A percentile compares a stretch with the other conserved stretches of the same genome.
Evolutionary conservation across 1,140 invertebrate genomes (phyloP).

Genomic region (Armadillidium nasatum): DNA sequence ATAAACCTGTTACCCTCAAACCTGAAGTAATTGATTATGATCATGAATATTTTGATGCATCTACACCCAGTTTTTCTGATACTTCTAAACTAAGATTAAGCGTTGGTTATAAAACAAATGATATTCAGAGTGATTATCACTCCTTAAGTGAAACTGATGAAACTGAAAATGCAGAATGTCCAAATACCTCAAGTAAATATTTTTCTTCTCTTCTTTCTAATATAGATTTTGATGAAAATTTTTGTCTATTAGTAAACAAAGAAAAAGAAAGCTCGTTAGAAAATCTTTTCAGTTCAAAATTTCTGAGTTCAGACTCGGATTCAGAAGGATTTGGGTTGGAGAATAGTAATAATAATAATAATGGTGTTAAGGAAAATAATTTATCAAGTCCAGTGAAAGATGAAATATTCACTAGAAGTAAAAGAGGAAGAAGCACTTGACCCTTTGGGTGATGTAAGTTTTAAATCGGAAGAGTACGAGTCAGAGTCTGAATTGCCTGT

Average conservation of each 20-base stretch:
- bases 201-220: neutral
- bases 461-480: neutral
- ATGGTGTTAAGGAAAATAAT: no score
- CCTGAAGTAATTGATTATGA: neutral
- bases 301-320: no score
- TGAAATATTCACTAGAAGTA: no score
- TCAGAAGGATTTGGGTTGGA: no score
- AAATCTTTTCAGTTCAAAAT: neutral
- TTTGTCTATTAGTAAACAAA: neutral
- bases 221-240: conserved; percentile 6
- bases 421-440: no score
- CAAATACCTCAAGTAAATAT: neutral
- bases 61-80: neutral
- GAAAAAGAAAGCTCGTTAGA: neutral
- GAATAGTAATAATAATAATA: no score
- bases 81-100: neutral
- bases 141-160: neutral
- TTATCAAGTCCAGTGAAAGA: no score
- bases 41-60: neutral
- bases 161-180: neutral
- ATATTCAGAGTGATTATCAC: neutral
- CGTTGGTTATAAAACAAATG: neutral
- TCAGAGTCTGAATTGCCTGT: neutral
- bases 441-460: no score
- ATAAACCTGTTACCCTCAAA: neutral